Conservation (phyloP, 1,140 invertebrate species). For the Hyles euphorbiae region DNA sequence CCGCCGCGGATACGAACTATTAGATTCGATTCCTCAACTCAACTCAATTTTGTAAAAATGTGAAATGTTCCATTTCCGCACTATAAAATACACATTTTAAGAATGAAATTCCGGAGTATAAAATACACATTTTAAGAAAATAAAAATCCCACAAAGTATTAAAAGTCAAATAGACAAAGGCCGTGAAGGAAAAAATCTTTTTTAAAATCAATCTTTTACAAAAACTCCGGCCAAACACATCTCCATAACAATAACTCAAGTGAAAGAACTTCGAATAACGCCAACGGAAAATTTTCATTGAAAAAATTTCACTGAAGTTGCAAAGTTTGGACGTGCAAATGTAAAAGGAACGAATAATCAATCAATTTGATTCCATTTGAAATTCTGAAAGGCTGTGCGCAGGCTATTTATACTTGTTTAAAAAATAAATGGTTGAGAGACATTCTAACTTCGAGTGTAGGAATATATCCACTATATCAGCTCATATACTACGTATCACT, state of each 20-base stretch:
- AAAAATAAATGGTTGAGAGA: background rate
- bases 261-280: conserved; percentile 5
- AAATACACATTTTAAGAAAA: conserved; percentile 1
- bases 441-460: too few species aligned
- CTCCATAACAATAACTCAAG: background rate
- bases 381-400: conserved; percentile 8
- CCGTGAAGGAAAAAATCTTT: background rate
- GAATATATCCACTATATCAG: too few species aligned
- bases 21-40: too few species aligned
- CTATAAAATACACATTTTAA: too few species aligned
- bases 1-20: too few species aligned
- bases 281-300: conserved; percentile 7
- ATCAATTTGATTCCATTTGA: conserved; percentile 18
- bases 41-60: too few species aligned
- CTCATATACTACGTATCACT: too few species aligned
- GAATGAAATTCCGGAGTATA: too few species aligned
- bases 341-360: conserved; percentile 11
- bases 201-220: conserved; percentile 8
- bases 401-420: conserved; percentile 1
- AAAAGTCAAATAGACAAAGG: background rate
- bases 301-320: conserved; percentile 14
- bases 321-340: conserved; percentile 12
- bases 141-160: background rate
- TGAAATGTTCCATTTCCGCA: too few species aligned
- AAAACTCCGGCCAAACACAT: background rate